Base-by-base conservation (phyloP, 2,797 vertebrate genomes). In the Typhlichthys eigenmanni region DNA sequence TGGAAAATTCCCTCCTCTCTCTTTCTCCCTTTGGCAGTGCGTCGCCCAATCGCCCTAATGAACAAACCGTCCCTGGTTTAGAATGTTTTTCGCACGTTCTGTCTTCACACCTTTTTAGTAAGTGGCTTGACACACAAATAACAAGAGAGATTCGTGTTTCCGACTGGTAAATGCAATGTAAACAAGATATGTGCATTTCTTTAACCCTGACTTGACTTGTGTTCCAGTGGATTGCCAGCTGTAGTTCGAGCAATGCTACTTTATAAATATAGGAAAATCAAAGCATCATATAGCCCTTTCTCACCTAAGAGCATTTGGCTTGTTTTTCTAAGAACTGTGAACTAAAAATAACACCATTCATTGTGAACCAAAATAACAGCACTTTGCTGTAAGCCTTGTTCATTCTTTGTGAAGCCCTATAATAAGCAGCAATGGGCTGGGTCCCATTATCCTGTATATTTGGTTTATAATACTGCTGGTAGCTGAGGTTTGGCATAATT, bases 361-460 rank as follows among this genome's bases (percentile, higher is more conserved):
- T 8, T 72, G 71, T 69, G 60, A 73, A 78, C 14, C 43, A 14
- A 66, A 77, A 59, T 67, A 62, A 75, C 75, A 61, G 5, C 19
- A 59, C 58, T 64, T 47, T 68, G 66, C 56, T 72, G 12, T 58
- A 71, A 76, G 48, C 56, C 55, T 4, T 13, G 45, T 29, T 47
- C 47, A 8, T 45, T 72, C 47, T 56, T 46, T 72, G 69, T 71
- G 62, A 78, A 62, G 56, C 52, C 47, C 24, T 29, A 29, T 29
- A 29, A 29, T 29, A 29, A 29, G 24, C 24, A 29, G 24, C 24
- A 29, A 29, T 29, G 24, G 24, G 24, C 24, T 29, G 24, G 24
- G 3, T 29, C 24, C 24, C 24, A 4, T 29, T 29, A 29, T 29
- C 24, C 24, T 29, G 24, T 29, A 29, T 29, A 29, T 29, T 29